Conservation (phyloP, 2,113 vertebrate species). For the Strix uralensis region DNA sequence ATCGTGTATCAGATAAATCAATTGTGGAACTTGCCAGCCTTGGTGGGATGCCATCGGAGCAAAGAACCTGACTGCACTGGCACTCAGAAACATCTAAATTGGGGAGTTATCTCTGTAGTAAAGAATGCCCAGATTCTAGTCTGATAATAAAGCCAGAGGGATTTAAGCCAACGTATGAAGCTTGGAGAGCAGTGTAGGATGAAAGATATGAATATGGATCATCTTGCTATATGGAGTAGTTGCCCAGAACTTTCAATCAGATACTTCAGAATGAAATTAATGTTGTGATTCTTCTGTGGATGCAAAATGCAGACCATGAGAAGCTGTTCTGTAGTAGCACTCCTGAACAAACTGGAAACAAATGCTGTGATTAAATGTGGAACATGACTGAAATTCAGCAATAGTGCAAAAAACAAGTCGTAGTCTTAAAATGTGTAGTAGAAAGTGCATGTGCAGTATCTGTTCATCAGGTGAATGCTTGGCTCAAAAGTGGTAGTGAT, state of each 20-base stretch:
- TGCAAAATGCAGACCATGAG: background rate
- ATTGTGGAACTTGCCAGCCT: background rate
- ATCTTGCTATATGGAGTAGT: background rate
- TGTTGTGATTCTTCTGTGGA: background rate
- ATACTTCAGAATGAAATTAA: background rate
- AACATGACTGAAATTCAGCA: background rate
- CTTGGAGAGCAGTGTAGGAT: background rate
- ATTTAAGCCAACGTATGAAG: slow-evolving; percentile 27
- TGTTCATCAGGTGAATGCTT: background rate
- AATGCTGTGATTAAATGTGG: background rate
- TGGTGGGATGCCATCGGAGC: background rate
- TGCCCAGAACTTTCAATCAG: background rate
- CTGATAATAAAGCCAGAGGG: background rate
- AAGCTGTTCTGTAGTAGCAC: background rate
- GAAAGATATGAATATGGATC: slow-evolving; percentile 4
- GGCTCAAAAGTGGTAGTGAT: background rate
- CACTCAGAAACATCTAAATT: background rate
- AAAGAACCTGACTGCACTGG: background rate
- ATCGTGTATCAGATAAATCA: background rate
- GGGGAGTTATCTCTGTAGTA: background rate
- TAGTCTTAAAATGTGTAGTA: background rate
- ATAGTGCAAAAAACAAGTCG: background rate
- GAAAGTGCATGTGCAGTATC: background rate
- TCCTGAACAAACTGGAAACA: background rate
- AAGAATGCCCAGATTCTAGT: slow-evolving; percentile 23